Evolutionary conservation across 2,797 vertebrate genomes (phyloP), one percentile per base, ranked within the genome.

Genomic region (Acanthis flammea): DNA sequence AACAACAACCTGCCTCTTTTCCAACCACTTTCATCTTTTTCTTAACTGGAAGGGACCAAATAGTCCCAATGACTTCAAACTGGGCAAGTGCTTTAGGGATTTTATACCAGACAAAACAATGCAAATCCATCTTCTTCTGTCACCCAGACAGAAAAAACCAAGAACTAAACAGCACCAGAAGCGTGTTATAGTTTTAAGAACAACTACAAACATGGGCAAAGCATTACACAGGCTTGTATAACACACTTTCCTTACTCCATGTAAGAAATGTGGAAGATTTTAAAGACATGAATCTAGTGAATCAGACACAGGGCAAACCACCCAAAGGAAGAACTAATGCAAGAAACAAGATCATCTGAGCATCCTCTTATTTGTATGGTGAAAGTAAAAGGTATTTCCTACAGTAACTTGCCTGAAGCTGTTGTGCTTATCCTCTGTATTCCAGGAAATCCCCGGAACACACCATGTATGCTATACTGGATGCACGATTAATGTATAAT

Each of bases 381-480:
- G 54, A 63, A 74, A 92, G 45, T 15, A 86, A 54, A 78, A 87
- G 39, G 11, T 25, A 48, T 53, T 74, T 63, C 25, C 48, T 6
- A 22, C 12, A 82, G 2, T 5, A 68, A 47, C 28, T 41, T 0
- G 2, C 31, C 53, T n/a, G 25, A 88, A 86, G 57, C 14, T 55
- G 41, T 12, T 63, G 41, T 31, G 48, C 33, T 61, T 74, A 62
- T 51, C 53, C 22, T 70, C 53, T 37, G 16, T 37, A 53, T 35
- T 37, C 27, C 78, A 88, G 44, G 12, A 92, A 92, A 77, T 15
- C 9, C 41, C 62, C 39, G 81, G 42, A 84, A 84, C 8, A 18
- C 1, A 6, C 13, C 33, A 63, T 0, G 16, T 6, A 31, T 0
- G 0, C 37, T 13, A 51, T 2, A 54, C 8, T 8, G 31, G 12